Evolutionary conservation across 2,888 invertebrate species (phyloP).

Genomic region (Cremastobaeus sp.): DNA sequence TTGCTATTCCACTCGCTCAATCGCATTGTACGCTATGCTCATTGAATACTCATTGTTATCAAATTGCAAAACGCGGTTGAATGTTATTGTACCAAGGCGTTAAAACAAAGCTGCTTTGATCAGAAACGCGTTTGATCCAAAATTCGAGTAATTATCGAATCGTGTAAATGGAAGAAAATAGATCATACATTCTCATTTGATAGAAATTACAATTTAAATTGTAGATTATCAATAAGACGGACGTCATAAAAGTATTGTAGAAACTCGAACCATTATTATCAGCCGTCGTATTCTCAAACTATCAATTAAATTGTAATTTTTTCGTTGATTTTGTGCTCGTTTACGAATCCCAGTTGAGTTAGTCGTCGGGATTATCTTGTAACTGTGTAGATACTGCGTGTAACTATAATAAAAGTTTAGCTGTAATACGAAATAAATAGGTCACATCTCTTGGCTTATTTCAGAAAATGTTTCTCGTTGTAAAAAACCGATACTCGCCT

Average conservation of each 20-base stretch:
- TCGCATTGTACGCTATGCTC: conserved; percentile 12
- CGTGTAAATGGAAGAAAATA: conserved; percentile 1
- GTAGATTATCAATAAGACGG: conserved; percentile 9
- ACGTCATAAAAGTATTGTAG: background rate
- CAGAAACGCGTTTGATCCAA: conserved; percentile 2
- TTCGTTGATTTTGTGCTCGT: background rate
- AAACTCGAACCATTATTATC: conserved; percentile 3
- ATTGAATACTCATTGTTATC: conserved; percentile 29
- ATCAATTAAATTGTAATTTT: conserved; percentile 26
- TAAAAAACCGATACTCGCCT: conserved; percentile 40
- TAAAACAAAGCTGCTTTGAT: conserved; percentile 9
- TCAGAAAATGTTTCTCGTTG: conserved; percentile 32
- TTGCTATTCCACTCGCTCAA: conserved; percentile 29
- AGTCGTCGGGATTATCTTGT: conserved; percentile 32
- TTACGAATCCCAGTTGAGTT: conserved; percentile 17
- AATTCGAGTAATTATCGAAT: background rate
- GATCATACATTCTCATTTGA: background rate
- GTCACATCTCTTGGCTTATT: conserved; percentile 21
- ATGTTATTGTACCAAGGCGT: conserved; percentile 28
- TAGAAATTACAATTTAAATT: conserved; percentile 28
- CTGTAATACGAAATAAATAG: conserved; percentile 4
- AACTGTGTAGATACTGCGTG: conserved; percentile 53
- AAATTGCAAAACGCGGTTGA: conserved; percentile 10
- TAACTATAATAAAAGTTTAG: conserved; percentile 47
- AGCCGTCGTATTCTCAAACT: conserved; percentile 13